phyloP scores from a whole-genome alignment of 2,888 invertebrate genomes.

The Hydraecia micacea region DNA sequence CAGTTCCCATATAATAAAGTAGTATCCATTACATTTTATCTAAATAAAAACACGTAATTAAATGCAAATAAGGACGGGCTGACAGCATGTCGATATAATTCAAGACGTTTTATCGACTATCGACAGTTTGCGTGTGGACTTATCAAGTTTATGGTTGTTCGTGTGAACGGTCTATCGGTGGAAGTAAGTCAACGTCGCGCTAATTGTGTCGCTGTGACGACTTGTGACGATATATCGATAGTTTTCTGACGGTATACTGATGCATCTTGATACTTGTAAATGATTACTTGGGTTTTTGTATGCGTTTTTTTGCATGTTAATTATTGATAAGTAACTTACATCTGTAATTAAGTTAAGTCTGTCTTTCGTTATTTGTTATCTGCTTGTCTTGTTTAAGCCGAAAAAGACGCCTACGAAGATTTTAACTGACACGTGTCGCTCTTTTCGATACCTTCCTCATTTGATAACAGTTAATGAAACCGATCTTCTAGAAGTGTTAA shows the following conservation, averaged over 20 bases:
- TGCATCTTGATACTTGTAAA: constrained; percentile 48
- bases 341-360: constrained; percentile 31
- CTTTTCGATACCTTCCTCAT: not conserved
- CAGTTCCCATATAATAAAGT: constrained; percentile 39
- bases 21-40: constrained; percentile 61
- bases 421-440: not conserved
- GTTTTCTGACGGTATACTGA: constrained; percentile 16
- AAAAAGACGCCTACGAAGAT: not conserved
- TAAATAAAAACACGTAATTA: constrained; percentile 73
- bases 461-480: constrained; percentile 9
- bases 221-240: constrained; percentile 54
- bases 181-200: constrained; percentile 82
- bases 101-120: constrained; percentile 81
- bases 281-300: constrained; percentile 3
- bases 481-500: not conserved
- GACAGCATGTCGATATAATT: constrained; percentile 83
- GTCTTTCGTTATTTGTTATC: constrained; percentile 17
- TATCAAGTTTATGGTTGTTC: constrained; percentile 83
- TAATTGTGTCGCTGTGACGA: constrained; percentile 74
- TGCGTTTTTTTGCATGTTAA: constrained; percentile 12
- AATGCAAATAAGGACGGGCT: constrained; percentile 83
- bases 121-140: constrained; percentile 80
- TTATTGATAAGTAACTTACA: constrained; percentile 32
- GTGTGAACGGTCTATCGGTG: constrained; percentile 77
- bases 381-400: constrained; percentile 2